A percentile compares a stretch with the other conserved stretches of the same genome.
phyloP scores from a whole-genome alignment of 2,797 vertebrate genomes.

The Catamblyrhynchus diadema region DNA sequence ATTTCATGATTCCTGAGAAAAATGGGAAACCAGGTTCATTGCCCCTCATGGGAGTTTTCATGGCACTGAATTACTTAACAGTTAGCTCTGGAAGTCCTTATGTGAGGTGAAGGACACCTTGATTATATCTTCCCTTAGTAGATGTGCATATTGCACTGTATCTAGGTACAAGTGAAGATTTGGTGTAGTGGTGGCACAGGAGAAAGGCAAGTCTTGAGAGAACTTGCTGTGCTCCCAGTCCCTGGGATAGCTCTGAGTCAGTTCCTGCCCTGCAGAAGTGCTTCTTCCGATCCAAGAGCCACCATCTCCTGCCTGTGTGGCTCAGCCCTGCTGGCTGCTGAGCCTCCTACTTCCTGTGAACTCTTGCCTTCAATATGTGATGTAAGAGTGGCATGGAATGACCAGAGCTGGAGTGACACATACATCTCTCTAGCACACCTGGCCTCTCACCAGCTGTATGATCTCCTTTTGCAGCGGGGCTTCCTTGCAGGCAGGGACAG shows the following conservation, averaged over 20 bases:
- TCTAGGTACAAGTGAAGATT: neutral
- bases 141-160: neutral
- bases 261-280: neutral
- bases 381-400: neutral
- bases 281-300: neutral
- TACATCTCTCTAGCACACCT: neutral
- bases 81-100: neutral
- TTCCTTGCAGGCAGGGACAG: neutral
- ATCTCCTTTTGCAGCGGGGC: neutral
- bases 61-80: neutral
- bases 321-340: neutral
- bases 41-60: slow-evolving; percentile 54
- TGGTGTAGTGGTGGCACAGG: neutral
- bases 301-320: fast-evolving
- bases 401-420: neutral
- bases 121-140: neutral
- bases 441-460: neutral
- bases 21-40: slow-evolving; percentile 66
- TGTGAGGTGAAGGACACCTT: neutral
- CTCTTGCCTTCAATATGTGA: neutral
- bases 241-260: neutral
- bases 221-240: neutral
- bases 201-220: neutral
- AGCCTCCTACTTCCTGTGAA: neutral
- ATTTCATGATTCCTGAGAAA: slow-evolving; percentile 64